These are phyloP conservation scores for Harpegnathos saltator DNA, from an alignment of 1,140 invertebrate genomes.

Conservation along the genomic window DNA sequence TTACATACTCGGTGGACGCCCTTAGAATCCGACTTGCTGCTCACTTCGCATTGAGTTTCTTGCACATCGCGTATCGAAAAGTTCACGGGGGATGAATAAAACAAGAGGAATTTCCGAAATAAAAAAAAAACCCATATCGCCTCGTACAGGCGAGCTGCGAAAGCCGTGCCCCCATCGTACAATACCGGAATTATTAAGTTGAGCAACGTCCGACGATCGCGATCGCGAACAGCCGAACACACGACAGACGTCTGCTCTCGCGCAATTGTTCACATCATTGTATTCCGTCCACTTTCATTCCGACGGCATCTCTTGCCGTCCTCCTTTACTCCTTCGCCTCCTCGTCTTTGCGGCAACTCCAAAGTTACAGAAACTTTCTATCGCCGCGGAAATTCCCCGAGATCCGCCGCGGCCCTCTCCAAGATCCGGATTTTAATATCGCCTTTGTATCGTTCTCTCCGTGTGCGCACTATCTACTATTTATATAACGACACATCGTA, in stretches of 20 bases:
- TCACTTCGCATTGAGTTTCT: slow-evolving; percentile 14
- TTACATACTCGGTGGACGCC: slow-evolving; percentile 32
- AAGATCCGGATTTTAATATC: slow-evolving; percentile 66
- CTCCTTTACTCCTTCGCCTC: not conserved
- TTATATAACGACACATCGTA: not conserved
- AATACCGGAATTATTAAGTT: slow-evolving; percentile 67
- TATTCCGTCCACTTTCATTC: slow-evolving; percentile 28
- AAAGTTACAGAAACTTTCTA: slow-evolving; percentile 61
- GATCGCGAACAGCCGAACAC: not conserved
- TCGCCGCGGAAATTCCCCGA: slow-evolving; percentile 61
- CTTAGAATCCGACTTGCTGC: slow-evolving; percentile 28
- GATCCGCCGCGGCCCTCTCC: slow-evolving; percentile 45
- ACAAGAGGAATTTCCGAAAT: slow-evolving; percentile 48
- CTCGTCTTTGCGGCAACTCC: slow-evolving; percentile 53
- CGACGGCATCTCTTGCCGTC: not conserved
- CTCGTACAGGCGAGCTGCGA: not conserved
- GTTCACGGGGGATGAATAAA: slow-evolving; percentile 58
- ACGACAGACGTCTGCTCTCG: slow-evolving; percentile 41
- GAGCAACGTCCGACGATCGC: slow-evolving; percentile 42
- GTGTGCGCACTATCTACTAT: not conserved
- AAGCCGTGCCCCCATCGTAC: slow-evolving; percentile 17
- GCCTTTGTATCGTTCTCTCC: slow-evolving; percentile 26
- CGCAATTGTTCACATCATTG: slow-evolving; percentile 58
- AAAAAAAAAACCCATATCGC: no score
- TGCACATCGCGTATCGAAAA: slow-evolving; percentile 38